Percentiles rank a stretch among this genome's conserved stretches.
Conservation (phyloP, 2,888 invertebrate species). For the Eupelmus urozonus region DNA sequence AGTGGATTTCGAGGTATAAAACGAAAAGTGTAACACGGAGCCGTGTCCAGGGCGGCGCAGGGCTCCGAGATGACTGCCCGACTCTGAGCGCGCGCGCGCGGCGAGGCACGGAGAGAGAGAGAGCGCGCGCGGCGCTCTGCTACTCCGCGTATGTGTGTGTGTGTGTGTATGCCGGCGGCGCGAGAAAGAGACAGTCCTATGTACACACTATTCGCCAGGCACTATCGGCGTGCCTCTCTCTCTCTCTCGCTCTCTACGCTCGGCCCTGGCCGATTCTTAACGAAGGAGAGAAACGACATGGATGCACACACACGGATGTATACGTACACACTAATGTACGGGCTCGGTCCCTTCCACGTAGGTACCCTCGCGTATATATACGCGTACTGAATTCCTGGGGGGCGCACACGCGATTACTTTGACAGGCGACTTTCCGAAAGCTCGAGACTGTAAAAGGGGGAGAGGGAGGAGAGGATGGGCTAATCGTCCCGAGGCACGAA, state of each 20-base stretch:
- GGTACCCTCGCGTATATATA: no score
- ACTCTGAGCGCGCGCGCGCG: neutral
- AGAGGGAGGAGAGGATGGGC: no score
- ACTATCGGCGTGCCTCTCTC: conserved; percentile 22
- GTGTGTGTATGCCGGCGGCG: conserved; percentile 17
- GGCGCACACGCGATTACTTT: no score
- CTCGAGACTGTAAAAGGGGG: no score
- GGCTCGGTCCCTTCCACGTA: no score
- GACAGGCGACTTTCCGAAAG: no score
- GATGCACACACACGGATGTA: neutral
- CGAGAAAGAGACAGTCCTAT: neutral
- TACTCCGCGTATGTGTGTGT: no score
- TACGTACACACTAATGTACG: neutral
- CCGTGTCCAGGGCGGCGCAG: neutral
- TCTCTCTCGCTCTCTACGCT: no score
- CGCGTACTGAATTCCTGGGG: no score
- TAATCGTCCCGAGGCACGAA: no score
- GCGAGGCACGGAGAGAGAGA: neutral
- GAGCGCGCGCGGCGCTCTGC: neutral
- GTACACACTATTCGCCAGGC: conserved; percentile 25
- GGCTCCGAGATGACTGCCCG: neutral
- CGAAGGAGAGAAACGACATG: conserved; percentile 10
- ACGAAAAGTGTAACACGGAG: no score
- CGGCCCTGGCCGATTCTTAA: conserved; percentile 54
- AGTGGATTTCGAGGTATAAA: no score